Percentiles rank a stretch among this genome's conserved stretches.
Evolutionary conservation across 2,797 vertebrate genomes (phyloP).

Genomic region (Chrosomus eos): DNA sequence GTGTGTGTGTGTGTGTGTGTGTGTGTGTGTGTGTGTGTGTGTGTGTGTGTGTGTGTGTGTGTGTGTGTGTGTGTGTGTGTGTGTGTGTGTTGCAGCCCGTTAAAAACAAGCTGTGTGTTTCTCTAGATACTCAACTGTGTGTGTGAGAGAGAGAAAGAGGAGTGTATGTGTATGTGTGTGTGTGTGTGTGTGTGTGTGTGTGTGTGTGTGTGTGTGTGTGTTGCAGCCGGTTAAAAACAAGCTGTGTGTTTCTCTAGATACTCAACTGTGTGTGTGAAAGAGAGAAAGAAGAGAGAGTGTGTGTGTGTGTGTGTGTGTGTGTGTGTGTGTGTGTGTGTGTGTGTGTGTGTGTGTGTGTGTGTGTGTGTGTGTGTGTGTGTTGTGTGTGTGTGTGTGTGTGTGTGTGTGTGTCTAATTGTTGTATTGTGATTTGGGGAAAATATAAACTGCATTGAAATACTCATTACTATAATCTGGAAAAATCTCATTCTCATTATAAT

Average conservation of each 20-base stretch:
- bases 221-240: background rate
- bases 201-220: background rate
- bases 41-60: too few species aligned
- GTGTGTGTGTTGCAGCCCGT: background rate
- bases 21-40: too few species aligned
- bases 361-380: too few species aligned
- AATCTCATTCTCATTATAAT: background rate
- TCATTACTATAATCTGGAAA: background rate
- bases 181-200: slow-evolving; percentile 1
- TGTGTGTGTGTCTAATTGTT: too few species aligned
- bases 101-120: slow-evolving; percentile 10
- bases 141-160: background rate
- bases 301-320: too few species aligned
- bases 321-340: too few species aligned
- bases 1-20: too few species aligned
- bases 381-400: too few species aligned
- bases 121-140: background rate
- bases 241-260: slow-evolving; percentile 3
- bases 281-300: background rate
- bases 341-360: too few species aligned
- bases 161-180: too few species aligned
- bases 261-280: background rate
- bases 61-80: too few species aligned
- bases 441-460: background rate
- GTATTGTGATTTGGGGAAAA: background rate